These are phyloP conservation scores for Lepidurus apus DNA, from an alignment of 1,140 invertebrate genomes.

Conservation along the genomic window DNA sequence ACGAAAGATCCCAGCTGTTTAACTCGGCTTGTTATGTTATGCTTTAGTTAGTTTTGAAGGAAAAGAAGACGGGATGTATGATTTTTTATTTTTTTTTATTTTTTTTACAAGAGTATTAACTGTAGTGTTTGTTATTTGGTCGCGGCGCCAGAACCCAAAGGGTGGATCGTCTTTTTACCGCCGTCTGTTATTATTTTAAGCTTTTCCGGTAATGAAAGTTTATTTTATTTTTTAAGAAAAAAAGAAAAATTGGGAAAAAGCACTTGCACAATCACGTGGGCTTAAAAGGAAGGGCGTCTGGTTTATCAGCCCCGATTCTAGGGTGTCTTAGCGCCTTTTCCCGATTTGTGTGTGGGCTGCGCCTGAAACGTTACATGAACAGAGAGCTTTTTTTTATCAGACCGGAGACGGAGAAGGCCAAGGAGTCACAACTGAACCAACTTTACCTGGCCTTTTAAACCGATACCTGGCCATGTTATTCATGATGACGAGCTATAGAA, in stretches of 20 bases:
- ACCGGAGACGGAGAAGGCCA: not conserved
- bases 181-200: not conserved
- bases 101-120: not conserved
- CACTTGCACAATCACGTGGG: not conserved
- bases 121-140: not conserved
- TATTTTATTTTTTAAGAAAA: not conserved
- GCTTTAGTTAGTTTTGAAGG: no score
- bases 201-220: not conserved
- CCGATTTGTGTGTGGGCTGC: not conserved
- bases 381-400: not conserved
- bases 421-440: not conserved
- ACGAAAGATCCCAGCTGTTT: not conserved
- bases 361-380: not conserved
- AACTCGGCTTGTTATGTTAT: no score
- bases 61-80: not conserved
- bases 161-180: not conserved
- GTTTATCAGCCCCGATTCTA: not conserved
- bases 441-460: conserved; percentile 10
- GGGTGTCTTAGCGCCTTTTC: conserved; percentile 3
- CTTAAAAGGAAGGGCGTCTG: not conserved
- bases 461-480: not conserved
- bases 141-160: not conserved
- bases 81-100: no score
- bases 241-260: not conserved
- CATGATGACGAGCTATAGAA: not conserved